Percentiles rank a stretch among this genome's conserved stretches.
phyloP scores from a whole-genome alignment of 2,113 vertebrate species.

The Pholis gunnellus region DNA sequence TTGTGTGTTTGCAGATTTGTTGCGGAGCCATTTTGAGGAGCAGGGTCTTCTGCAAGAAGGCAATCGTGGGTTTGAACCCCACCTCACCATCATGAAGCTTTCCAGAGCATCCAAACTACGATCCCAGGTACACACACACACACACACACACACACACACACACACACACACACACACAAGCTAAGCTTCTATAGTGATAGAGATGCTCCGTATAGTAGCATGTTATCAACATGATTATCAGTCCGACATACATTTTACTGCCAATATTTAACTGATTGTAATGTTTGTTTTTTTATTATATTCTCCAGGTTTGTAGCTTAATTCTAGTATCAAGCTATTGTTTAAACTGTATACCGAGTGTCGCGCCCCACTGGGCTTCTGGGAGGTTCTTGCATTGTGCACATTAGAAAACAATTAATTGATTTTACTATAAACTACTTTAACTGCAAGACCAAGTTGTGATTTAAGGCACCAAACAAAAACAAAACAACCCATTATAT shows the following conservation, averaged over 20 bases:
- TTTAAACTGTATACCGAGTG: too few relatives aligned
- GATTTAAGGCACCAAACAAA: not conserved
- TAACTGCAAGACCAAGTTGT: not conserved
- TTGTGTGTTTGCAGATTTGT: constrained; percentile 82
- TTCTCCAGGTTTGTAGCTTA: not conserved
- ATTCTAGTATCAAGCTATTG: not conserved
- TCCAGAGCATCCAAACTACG: constrained; percentile 88
- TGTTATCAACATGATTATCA: not conserved
- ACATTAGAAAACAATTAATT: not conserved
- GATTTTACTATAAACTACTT: not conserved
- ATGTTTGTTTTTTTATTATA: not conserved
- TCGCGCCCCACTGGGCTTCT: too few relatives aligned
- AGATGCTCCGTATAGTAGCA: not conserved
- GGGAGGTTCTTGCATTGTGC: not conserved
- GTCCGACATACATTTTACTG: not conserved
- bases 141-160: too few relatives aligned
- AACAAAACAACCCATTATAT: not conserved
- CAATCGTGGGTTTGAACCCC: constrained; percentile 88
- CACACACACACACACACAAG: not conserved
- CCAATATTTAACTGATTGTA: not conserved
- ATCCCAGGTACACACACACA: constrained; percentile 79
- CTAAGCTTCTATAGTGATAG: not conserved
- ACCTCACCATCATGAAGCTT: constrained; percentile 98
- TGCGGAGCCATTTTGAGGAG: constrained; percentile 88
- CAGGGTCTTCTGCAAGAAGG: constrained; percentile 88